Evolutionary conservation across 1,140 invertebrate genomes (phyloP), one percentile per base, ranked within the genome.

Genomic region (Cylas formicarius): DNA sequence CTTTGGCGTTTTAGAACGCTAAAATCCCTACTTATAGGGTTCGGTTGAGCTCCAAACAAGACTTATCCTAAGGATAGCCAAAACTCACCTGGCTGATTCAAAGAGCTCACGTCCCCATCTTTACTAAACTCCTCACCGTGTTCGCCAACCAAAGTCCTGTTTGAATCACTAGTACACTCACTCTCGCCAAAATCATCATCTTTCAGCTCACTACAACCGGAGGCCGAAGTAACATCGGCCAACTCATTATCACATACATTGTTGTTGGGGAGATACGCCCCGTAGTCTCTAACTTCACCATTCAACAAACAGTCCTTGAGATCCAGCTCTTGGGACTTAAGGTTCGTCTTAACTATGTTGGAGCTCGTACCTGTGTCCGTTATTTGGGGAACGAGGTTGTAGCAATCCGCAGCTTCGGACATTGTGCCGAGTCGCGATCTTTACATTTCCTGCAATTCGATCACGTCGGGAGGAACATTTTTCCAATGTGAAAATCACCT

Each of bases 391-490:
- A 32, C 31, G n/a, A 21, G 21, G 24, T 40, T 52, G 32, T 29
- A 46, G 19, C 24, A 48, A 9, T 48, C 45, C 45, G 42, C 42
- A 4, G 37, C 14, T 20, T 47, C 33, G 8, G 44, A 52, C 33
- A 47, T 47, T 20, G n/a, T 52, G 3, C 23, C 16, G 24, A n/a
- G n/a, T n/a, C n/a, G n/a, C n/a, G n/a, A n/a, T n/a, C n/a, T n/a
- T n/a, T n/a, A n/a, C n/a, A n/a, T n/a, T n/a, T n/a, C n/a, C n/a
- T n/a, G n/a, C n/a, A 44, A 2, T 27, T 22, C 10, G 18, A 18
- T 44, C 42, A 54, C n/a, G 52, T 54, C 22, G 52, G 52, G n/a
- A 54, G 31, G 27, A 48, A 48, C 52, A 54, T 54, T 42, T 49
- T 46, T 43, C 20, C 9, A 20, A 21, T 13, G 18, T 26, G 20